A percentile compares a stretch with the other conserved stretches of the same genome.
Conservation (phyloP, 2,113 vertebrate species). For the Menidia beryllina region DNA sequence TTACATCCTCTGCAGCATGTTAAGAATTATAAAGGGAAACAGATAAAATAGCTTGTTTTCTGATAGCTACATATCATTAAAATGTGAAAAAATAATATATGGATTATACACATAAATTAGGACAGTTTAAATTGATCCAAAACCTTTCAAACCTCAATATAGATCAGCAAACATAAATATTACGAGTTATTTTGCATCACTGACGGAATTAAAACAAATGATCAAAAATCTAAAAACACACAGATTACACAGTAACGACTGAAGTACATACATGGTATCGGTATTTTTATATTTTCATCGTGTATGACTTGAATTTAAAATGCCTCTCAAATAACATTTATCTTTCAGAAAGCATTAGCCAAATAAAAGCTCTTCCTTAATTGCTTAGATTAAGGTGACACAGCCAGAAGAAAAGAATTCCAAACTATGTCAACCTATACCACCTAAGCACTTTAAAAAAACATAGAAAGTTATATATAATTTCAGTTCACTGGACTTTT, state of each 20-base stretch:
- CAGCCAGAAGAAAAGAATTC: background rate
- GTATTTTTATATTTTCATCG: background rate
- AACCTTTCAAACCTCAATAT: background rate
- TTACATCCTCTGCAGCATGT: too few species aligned
- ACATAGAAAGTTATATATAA: too few species aligned
- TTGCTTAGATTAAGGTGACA: slow-evolving; percentile 11
- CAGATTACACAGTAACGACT: background rate
- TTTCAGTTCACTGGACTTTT: slow-evolving; percentile 58
- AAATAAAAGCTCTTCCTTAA: slow-evolving; percentile 63
- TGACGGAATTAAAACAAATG: slow-evolving; percentile 8
- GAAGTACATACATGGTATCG: background rate
- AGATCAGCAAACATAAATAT: background rate
- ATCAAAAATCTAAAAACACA: slow-evolving; percentile 5
- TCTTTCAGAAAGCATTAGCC: slow-evolving; percentile 23
- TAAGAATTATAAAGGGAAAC: too few species aligned
- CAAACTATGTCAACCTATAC: too few species aligned
- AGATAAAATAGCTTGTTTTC: too few species aligned
- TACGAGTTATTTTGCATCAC: background rate
- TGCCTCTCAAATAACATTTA: slow-evolving; percentile 28
- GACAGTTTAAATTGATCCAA: background rate
- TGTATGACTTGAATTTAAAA: background rate
- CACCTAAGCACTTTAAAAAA: too few species aligned
- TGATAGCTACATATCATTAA: too few species aligned
- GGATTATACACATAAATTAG: background rate
- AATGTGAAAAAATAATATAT: background rate